Evolutionary conservation across 2,797 vertebrate genomes (phyloP).

Genomic region (Potorous gilbertii): DNA sequence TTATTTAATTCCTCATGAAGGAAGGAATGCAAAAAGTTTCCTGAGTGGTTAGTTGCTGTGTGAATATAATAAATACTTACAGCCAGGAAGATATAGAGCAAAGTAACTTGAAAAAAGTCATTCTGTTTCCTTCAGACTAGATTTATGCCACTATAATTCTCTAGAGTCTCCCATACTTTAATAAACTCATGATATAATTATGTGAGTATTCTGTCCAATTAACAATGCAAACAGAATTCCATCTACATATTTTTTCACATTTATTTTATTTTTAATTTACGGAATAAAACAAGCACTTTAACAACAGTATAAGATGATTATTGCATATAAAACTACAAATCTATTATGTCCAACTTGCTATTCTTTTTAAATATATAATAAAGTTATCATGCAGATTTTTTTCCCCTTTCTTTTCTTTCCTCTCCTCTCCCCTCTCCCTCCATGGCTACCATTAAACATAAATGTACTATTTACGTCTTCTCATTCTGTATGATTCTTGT

Average conservation of each 20-base stretch:
- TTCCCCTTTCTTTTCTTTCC: neutral
- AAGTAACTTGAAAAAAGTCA: conserved; percentile 24
- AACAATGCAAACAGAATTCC: neutral
- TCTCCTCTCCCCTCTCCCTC: neutral
- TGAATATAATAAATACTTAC: conserved; percentile 25
- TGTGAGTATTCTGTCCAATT: neutral
- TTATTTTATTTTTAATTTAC: neutral
- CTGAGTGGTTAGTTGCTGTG: conserved; percentile 19
- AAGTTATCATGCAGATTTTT: neutral
- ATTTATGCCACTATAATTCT: conserved; percentile 10
- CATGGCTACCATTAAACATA: neutral
- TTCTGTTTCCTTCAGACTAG: neutral
- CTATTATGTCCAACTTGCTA: neutral
- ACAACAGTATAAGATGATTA: neutral
- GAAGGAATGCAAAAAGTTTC: conserved; percentile 5
- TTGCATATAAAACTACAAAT: neutral
- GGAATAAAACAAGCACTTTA: neutral
- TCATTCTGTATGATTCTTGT: neutral
- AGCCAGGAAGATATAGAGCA: neutral
- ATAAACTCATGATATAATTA: neutral
- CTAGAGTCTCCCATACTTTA: neutral
- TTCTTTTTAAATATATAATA: neutral
- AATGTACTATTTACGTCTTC: neutral
- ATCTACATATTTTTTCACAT: neutral
- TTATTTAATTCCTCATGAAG: conserved; percentile 37